A percentile compares a stretch with the other conserved stretches of the same genome.
These are phyloP conservation scores for Corvus cornix DNA, from an alignment of 2,113 vertebrate genomes.

Conservation along the genomic window DNA sequence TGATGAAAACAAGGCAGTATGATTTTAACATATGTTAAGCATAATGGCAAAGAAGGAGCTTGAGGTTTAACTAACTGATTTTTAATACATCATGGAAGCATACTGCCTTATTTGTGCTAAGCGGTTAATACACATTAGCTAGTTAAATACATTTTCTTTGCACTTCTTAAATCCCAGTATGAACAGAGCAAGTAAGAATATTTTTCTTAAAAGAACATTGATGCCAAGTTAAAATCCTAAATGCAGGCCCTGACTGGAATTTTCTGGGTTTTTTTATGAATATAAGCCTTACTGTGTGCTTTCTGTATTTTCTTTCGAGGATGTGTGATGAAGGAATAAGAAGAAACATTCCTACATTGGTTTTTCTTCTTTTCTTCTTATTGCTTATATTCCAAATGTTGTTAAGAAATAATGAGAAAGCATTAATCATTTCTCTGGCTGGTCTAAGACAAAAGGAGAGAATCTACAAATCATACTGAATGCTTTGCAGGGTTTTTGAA, in stretches of 20 bases:
- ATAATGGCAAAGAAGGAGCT: not conserved
- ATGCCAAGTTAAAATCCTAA: not conserved
- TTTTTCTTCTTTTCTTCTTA: not conserved
- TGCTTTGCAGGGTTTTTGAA: not conserved
- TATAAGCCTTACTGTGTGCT: not conserved
- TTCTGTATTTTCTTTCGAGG: not conserved
- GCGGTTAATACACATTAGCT: not conserved
- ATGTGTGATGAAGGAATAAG: not conserved
- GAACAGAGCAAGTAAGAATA: not conserved
- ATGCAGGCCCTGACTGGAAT: not conserved
- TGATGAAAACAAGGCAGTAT: not conserved
- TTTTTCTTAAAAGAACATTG: not conserved
- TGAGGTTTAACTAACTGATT: not conserved
- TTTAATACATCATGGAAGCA: not conserved
- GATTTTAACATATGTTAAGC: not conserved
- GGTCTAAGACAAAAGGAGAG: not conserved
- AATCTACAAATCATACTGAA: not conserved
- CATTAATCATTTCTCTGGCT: constrained; percentile 2
- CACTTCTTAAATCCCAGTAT: not conserved
- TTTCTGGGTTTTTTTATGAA: not conserved
- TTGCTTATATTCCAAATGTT: not conserved
- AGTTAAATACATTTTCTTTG: not conserved
- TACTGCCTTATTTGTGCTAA: constrained; percentile 6
- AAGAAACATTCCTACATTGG: not conserved
- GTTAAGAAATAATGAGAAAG: constrained; percentile 13